Base-by-base conservation (phyloP, 2,888 invertebrate genomes). In the Hofmannophila pseudospretella region DNA sequence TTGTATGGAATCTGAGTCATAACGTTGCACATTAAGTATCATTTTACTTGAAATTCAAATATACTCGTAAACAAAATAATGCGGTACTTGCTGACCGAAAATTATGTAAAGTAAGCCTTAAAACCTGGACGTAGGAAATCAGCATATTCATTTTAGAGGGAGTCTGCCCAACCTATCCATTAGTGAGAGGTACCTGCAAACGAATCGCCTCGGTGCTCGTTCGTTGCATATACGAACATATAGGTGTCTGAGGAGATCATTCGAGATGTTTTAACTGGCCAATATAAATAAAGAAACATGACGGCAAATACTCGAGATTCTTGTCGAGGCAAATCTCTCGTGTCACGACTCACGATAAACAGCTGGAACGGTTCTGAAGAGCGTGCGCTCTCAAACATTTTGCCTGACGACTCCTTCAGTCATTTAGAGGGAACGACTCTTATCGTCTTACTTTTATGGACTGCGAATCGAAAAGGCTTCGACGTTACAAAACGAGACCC, bases 401-500 rank as follows among this genome's bases (percentile, higher is more conserved):
- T 67, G 60, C 57, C 58, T 71, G 71, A 68, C 68, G 68, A 70
- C 65, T 74, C 57, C 64, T 70, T 63, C 64, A 76, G 71, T 77
- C 75, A 77, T 80, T 81, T 79, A 67, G 64, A 69, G 70, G 63
- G 67, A 77, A 75, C 64, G 75, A 67, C 71, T 75, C 76, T 79
- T 80, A 80, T 81, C 80, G 74, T 69, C 72, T 79, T 73, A 77
- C 73, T 78, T 79, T 80, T 78, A 79, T 78, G 67, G 71, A 74
- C 69, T 77, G 74, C 66, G 75, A 80, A 80, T 80, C 75, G 71
- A 74, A 76, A 69, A 76, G 71, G 69, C 71, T 74, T 71, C 69
- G 60, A 60, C 61, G 65, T 71, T 71, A 74, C 75, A 73, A 71
- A 78, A 78, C 71, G 73, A 67, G 75, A 76, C 75, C 78, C 72